phyloP scores from a whole-genome alignment of 1,140 invertebrate species.

The Diabrotica virgifera region DNA sequence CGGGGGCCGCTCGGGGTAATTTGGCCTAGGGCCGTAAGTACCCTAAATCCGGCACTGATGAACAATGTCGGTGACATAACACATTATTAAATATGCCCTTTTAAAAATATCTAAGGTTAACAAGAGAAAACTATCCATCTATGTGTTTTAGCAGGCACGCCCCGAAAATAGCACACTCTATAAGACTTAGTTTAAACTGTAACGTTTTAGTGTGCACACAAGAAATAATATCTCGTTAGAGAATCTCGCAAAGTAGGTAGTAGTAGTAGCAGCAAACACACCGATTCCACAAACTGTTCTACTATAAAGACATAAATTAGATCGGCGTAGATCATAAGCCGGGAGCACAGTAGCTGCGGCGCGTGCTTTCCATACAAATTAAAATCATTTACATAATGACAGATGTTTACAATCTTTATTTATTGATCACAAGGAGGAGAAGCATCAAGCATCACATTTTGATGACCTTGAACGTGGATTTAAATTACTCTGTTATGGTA shows the following conservation, averaged over 20 bases:
- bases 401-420: slow-evolving; percentile 11
- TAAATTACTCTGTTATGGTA: slow-evolving; percentile 1
- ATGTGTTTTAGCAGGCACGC: too few species aligned
- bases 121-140: too few species aligned
- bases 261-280: not conserved
- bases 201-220: not conserved
- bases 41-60: too few species aligned
- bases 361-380: slow-evolving; percentile 13
- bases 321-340: slow-evolving; percentile 3
- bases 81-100: too few species aligned
- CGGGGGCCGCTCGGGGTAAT: too few species aligned
- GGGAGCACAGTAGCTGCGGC: not conserved
- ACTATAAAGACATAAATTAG: not conserved
- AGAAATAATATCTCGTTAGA: not conserved
- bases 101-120: too few species aligned
- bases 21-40: too few species aligned
- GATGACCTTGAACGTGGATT: not conserved
- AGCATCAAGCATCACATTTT: not conserved
- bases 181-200: too few species aligned
- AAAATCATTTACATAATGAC: slow-evolving; percentile 13
- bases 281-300: not conserved
- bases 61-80: too few species aligned
- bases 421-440: slow-evolving; percentile 5
- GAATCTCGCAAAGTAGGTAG: not conserved
- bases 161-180: too few species aligned